phyloP scores from a whole-genome alignment of 2,888 invertebrate genomes.

The Therioaphis trifolii region DNA sequence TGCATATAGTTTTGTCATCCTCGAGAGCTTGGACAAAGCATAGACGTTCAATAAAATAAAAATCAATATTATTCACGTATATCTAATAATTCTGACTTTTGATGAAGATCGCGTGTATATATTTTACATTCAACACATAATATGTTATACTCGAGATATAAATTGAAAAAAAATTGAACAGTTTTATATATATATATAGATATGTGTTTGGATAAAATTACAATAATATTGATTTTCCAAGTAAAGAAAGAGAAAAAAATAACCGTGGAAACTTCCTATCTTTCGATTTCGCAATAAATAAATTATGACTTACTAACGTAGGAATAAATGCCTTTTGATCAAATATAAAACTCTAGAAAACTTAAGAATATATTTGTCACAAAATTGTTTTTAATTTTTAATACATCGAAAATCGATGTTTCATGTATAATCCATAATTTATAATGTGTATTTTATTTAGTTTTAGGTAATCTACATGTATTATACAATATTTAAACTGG shows the following conservation, averaged over 20 bases:
- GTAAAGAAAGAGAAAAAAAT: background rate
- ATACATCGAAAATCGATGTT: background rate
- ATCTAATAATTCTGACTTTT: background rate
- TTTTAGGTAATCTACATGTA: background rate
- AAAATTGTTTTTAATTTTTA: conserved; percentile 29
- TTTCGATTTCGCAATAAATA: conserved; percentile 27
- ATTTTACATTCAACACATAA: background rate
- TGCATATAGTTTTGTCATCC: background rate
- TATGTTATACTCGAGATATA: background rate
- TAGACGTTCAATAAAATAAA: conserved; percentile 34
- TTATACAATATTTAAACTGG: background rate
- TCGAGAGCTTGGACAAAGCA: conserved; percentile 36
- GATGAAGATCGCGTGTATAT: background rate
- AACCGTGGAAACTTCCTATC: background rate
- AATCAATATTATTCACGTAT: conserved; percentile 24
- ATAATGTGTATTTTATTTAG: background rate
- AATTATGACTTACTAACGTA: conserved; percentile 19
- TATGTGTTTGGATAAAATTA: conserved; percentile 18
- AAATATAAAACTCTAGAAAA: background rate
- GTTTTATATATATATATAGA: background rate
- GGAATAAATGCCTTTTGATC: background rate
- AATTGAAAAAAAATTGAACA: conserved; percentile 13
- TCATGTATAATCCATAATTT: background rate
- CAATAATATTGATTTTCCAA: conserved; percentile 44
- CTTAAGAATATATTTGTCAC: background rate